These are phyloP conservation scores for Hippocampus guttulatus DNA, from an alignment of 2,113 vertebrate genomes.

Conservation along the genomic window DNA sequence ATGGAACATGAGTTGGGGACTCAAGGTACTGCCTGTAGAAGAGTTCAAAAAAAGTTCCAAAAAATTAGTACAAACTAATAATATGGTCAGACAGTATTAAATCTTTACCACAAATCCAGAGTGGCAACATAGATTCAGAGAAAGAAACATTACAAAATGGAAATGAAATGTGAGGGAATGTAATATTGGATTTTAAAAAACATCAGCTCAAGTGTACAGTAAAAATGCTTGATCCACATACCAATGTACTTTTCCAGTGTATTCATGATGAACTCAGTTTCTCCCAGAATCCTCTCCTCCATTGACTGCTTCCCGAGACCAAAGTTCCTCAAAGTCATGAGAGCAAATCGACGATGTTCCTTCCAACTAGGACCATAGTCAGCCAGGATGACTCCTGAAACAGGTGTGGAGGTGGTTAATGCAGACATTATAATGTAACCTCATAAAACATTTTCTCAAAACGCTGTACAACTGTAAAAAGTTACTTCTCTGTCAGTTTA, in stretches of 20 bases:
- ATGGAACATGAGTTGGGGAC: slow-evolving; percentile 62
- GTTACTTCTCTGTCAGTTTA: background rate
- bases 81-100: background rate
- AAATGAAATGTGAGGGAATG: background rate
- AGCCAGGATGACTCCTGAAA: slow-evolving; percentile 64
- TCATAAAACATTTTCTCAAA: background rate
- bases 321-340: slow-evolving; percentile 75
- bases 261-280: slow-evolving; percentile 45
- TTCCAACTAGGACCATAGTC: slow-evolving; percentile 67
- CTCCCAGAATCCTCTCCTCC: slow-evolving; percentile 73
- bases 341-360: slow-evolving; percentile 73
- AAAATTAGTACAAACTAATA: background rate
- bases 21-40: slow-evolving; percentile 44
- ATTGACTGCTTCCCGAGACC: slow-evolving; percentile 80
- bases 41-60: background rate
- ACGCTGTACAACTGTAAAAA: background rate
- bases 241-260: slow-evolving; percentile 43
- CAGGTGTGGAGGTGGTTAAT: background rate
- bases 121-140: background rate
- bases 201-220: background rate
- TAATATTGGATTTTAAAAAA: background rate
- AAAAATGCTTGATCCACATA: slow-evolving; percentile 11
- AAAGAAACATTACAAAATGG: background rate
- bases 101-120: background rate
- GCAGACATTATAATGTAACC: background rate